Base-by-base conservation (phyloP, 2,888 invertebrate genomes). In the Dryobota labecula region DNA sequence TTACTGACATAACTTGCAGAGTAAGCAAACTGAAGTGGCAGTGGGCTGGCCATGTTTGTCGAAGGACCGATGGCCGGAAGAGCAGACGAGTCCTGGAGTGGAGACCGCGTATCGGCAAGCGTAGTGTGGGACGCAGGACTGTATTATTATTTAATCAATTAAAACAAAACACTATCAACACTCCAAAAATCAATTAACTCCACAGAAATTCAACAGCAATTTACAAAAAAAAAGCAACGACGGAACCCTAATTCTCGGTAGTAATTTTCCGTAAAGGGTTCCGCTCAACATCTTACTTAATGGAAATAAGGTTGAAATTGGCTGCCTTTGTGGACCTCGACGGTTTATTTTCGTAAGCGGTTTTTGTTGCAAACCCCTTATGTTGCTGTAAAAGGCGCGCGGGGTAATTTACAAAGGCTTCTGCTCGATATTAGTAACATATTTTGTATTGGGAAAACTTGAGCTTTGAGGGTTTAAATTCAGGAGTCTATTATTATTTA, bases 241-340 rank as follows among this genome's bases (percentile, higher is more conserved):
- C 8, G 54, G 53, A 20, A 33, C 63, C 69, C 65, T 53, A 73
- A 79, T 74, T 53, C 60, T 54, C 62, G 38, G 56, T 47, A 68
- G 75, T 83, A 73, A 83, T 83, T 79, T 62, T 51, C 24, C 15
- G 56, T 60, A 49, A 74, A 62, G 80, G 75, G 83, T 66, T 66
- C 75, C 65, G 56, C 38, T 56, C 53, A 57, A 64, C 76, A 51
- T 80, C 67, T 74, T 69, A 77, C 53, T 78, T 70, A 67, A 83
- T 80, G 76, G 60, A 76, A 83, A 81, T 80, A 81, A 69, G 84
- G 53, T 45, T 63, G 69, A 53, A 71, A 83, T 83, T 80, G 81
- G 58, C 65, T 41, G 33, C 68, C 84, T 76, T 81, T 81, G 68
- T 70, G 30, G 9, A 56, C 24, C 15, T 24, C 36, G 18, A 8